Evolutionary conservation across 2,888 invertebrate species (phyloP), one percentile per base, ranked within the genome.

Genomic region (Phaonia tiefii): DNA sequence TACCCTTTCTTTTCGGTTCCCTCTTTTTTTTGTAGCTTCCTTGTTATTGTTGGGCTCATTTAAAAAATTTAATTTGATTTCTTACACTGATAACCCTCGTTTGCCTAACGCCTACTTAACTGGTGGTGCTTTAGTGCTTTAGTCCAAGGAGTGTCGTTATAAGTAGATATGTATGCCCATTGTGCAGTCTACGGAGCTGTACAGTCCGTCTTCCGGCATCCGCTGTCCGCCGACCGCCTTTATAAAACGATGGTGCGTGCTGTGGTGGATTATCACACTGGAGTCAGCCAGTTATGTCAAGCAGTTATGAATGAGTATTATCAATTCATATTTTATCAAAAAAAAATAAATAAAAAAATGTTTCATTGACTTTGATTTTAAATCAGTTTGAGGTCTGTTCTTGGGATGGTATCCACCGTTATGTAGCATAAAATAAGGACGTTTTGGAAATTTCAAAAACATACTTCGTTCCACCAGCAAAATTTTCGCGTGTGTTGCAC

Each of bases 61-160:
- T 81, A 81, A 81, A 60, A 81, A 78, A 81, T 81, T 81, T 81
- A 81, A 81, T 81, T 81, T 81, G 81, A 81, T 81, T 78, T 75
- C 78, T 78, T 81, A 81, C 81, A 81, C 81, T 81, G 81, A 81
- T 81, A 81, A 81, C 67, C 75, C 75, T 65, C 72, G 63, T 81
- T 72, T 44, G 71, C 69, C 81, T 75, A 78, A 78, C 78, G 81
- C 81, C 78, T 75, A 81, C 81, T 81, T 81, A 81, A 78, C 81
- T 81, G 39, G n/a, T 69, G 63, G 26, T 49, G n/a, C n/a, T n/a
- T n/a, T n/a, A n/a, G n/a, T n/a, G 13, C 44, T 4, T 2, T 10
- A 39, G 63, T 10, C 63, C 63, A 63, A 63, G 63, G 63, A 63
- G 63, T 63, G 63, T 63, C 22, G 63, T n/a, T 42, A 13, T 63